phyloP scores from a whole-genome alignment of 2,797 vertebrate genomes.

The Karalla daura region DNA sequence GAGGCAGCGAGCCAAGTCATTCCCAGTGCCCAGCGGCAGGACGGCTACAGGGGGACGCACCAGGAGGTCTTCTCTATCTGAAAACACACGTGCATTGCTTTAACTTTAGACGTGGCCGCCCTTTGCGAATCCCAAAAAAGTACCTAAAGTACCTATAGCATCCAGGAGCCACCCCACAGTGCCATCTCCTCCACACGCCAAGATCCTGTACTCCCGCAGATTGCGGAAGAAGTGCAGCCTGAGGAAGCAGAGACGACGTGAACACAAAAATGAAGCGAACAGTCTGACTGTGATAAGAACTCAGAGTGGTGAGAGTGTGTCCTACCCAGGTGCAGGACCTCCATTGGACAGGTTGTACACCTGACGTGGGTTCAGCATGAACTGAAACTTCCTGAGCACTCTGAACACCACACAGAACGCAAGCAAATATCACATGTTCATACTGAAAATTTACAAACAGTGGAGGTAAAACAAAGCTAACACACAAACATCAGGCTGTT shows the following conservation, averaged over 20 bases:
- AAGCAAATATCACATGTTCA: neutral
- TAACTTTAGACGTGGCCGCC: neutral
- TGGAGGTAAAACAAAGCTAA: neutral
- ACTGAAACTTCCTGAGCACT: conserved; percentile 93
- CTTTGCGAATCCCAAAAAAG: conserved; percentile 26
- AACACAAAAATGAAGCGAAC: neutral
- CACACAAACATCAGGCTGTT: conserved; percentile 18
- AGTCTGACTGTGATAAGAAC: neutral
- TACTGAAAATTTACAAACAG: neutral
- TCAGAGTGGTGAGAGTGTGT: neutral
- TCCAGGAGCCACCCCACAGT: conserved; percentile 96
- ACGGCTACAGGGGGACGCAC: conserved; percentile 88
- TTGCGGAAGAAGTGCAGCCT: conserved; percentile 92
- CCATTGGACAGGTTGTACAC: conserved; percentile 90
- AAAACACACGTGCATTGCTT: conserved; percentile 37
- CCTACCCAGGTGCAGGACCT: conserved; percentile 90
- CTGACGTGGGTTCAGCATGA: conserved; percentile 93
- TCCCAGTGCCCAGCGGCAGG: conserved; percentile 94
- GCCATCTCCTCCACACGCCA: conserved; percentile 95
- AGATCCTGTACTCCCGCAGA: conserved; percentile 85
- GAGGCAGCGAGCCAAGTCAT: conserved; percentile 94
- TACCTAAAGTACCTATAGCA: conserved; percentile 86
- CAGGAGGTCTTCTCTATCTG: conserved; percentile 89
- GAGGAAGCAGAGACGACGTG: conserved; percentile 18
- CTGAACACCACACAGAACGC: conserved; percentile 69